A percentile compares a stretch with the other conserved stretches of the same genome.
Evolutionary conservation across 2,797 vertebrate species (phyloP).

Genomic region (Gallinago solitaria): DNA sequence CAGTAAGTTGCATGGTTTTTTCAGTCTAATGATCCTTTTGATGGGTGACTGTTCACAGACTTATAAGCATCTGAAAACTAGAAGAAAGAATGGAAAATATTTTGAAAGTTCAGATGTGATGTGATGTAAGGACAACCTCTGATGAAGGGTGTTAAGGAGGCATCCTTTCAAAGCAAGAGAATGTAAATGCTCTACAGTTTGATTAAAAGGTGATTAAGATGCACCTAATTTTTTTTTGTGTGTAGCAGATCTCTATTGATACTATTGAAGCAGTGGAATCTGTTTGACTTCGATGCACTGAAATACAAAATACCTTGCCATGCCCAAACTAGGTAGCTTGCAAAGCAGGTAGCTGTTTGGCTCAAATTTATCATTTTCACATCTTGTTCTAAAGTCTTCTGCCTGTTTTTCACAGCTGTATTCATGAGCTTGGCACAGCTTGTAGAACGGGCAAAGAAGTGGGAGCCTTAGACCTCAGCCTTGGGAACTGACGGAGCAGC

Average conservation of each 20-base stretch:
- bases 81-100: slow-evolving; percentile 38
- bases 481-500: not conserved
- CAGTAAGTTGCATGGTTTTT: slow-evolving; percentile 18
- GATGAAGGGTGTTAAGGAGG: not conserved
- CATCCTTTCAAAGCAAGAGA: not conserved
- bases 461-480: not conserved
- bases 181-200: accelerated
- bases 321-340: not conserved
- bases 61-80: not conserved
- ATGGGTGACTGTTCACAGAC: slow-evolving; percentile 29
- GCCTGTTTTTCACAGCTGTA: not conserved
- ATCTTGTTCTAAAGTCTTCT: not conserved
- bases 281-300: accelerated
- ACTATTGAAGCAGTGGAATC: not conserved
- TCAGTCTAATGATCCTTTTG: slow-evolving; percentile 26
- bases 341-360: not conserved
- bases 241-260: not conserved
- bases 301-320: not conserved
- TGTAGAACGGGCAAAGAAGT: not conserved
- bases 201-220: not conserved
- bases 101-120: not conserved
- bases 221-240: not conserved
- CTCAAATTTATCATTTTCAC: not conserved
- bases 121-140: not conserved
- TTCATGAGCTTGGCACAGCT: not conserved